Conservation (phyloP, 1,140 invertebrate genomes). For the Heliothis virescens region DNA sequence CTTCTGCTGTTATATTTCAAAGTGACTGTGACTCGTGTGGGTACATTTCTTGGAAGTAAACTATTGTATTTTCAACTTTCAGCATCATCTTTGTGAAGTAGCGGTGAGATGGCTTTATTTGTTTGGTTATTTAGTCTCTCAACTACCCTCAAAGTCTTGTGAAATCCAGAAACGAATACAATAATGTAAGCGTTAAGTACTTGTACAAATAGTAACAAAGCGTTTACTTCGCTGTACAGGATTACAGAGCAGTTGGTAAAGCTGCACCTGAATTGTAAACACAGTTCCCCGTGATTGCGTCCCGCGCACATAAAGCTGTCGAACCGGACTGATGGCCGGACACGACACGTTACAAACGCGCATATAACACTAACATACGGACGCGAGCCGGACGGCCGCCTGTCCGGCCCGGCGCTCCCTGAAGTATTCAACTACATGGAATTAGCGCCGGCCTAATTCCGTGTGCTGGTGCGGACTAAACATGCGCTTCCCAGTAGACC, state of each 20-base stretch:
- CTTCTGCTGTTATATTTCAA: too few relatives aligned
- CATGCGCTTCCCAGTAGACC: neutral
- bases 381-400: neutral
- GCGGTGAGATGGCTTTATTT: too few relatives aligned
- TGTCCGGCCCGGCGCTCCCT: neutral
- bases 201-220: neutral
- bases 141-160: too few relatives aligned
- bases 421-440: neutral
- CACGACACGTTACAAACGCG: conserved; percentile 1
- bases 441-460: conserved; percentile 9
- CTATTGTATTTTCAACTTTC: too few relatives aligned
- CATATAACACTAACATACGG: conserved; percentile 1
- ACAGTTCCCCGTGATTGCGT: neutral
- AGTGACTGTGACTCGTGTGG: too few relatives aligned
- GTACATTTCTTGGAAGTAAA: too few relatives aligned
- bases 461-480: neutral
- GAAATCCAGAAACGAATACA: too few relatives aligned
- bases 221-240: neutral
- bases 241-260: neutral
- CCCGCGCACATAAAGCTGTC: neutral
- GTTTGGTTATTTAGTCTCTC: too few relatives aligned
- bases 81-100: too few relatives aligned
- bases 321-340: neutral
- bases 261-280: neutral
- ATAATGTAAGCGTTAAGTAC: too few relatives aligned